Conservation (phyloP, 2,797 vertebrate species). For the Brachymystax lenok region DNA sequence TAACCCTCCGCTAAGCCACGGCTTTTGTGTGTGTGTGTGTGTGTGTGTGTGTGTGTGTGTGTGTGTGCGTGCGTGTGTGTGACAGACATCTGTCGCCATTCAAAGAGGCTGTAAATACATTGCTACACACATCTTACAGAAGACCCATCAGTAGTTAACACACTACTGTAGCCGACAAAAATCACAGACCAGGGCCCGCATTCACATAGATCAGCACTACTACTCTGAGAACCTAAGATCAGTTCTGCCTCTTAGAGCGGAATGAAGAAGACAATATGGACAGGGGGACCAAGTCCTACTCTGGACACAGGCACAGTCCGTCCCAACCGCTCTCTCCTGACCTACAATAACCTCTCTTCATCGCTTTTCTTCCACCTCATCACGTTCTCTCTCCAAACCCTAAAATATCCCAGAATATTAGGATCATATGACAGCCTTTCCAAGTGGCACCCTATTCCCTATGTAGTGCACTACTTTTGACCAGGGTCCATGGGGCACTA, state of each 20-base stretch:
- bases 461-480: not conserved
- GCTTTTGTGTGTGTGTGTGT: not conserved
- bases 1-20: not conserved
- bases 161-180: not conserved
- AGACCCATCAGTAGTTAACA: not conserved
- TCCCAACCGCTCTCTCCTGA: too few relatives aligned
- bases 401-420: not conserved
- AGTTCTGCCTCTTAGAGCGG: not conserved
- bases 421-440: conserved; percentile 6
- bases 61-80: too few relatives aligned
- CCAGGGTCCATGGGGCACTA: not conserved
- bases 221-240: not conserved
- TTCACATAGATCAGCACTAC: too few relatives aligned
- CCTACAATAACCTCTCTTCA: not conserved
- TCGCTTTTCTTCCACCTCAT: not conserved
- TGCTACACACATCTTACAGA: not conserved
- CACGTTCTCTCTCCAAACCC: not conserved
- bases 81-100: conserved; percentile 5
- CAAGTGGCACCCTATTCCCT: not conserved
- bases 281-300: too few relatives aligned
- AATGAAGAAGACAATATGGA: not conserved
- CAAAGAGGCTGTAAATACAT: not conserved
- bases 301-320: not conserved
- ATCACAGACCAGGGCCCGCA: too few relatives aligned
- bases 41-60: not conserved